These are phyloP conservation scores for Drosophila helvetica DNA, from an alignment of 2,888 invertebrate species.

Conservation along the genomic window DNA sequence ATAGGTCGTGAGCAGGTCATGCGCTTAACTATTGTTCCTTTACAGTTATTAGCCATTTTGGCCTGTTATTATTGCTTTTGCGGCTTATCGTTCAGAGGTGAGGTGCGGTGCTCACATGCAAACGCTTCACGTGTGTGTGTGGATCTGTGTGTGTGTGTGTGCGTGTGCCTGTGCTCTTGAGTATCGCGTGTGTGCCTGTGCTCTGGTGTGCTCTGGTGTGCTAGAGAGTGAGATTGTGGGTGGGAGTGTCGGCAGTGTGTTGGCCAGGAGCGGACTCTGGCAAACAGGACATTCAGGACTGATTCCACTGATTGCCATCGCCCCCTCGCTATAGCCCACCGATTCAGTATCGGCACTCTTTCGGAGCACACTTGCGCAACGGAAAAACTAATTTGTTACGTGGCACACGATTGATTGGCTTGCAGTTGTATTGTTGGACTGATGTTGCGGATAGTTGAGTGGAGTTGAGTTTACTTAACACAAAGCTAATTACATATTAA, in stretches of 20 bases:
- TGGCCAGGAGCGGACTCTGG: slow-evolving; percentile 36
- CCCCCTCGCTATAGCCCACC: slow-evolving; percentile 26
- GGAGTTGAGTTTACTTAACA: slow-evolving; percentile 76
- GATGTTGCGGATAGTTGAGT: slow-evolving; percentile 47
- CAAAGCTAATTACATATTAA: slow-evolving; percentile 81
- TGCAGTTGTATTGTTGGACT: slow-evolving; percentile 52
- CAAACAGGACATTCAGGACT: slow-evolving; percentile 10
- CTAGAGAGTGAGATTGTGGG: slow-evolving; percentile 24
- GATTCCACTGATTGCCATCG: slow-evolving; percentile 21
- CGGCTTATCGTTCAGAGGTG: slow-evolving; percentile 33
- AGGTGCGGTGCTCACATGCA: slow-evolving; percentile 74
- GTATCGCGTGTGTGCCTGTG: slow-evolving; percentile 22
- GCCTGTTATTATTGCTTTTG: slow-evolving; percentile 32
- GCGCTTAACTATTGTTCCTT: slow-evolving; percentile 58
- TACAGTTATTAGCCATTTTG: slow-evolving; percentile 54
- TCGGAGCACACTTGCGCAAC: slow-evolving; percentile 55
- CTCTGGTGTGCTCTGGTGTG: slow-evolving; percentile 20
- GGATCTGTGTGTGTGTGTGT: slow-evolving; percentile 17
- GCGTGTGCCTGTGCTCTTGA: slow-evolving; percentile 13
- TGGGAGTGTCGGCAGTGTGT: slow-evolving; percentile 24
- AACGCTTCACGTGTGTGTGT: slow-evolving; percentile 57
- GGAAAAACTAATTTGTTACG: slow-evolving; percentile 49
- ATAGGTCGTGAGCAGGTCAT: slow-evolving; percentile 58
- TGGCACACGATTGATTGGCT: slow-evolving; percentile 52
- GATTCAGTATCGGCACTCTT: slow-evolving; percentile 32